Percentiles rank a stretch among this genome's conserved stretches.
Evolutionary conservation across 2,888 invertebrate genomes (phyloP).

Genomic region (Rhyacophila evoluta): DNA sequence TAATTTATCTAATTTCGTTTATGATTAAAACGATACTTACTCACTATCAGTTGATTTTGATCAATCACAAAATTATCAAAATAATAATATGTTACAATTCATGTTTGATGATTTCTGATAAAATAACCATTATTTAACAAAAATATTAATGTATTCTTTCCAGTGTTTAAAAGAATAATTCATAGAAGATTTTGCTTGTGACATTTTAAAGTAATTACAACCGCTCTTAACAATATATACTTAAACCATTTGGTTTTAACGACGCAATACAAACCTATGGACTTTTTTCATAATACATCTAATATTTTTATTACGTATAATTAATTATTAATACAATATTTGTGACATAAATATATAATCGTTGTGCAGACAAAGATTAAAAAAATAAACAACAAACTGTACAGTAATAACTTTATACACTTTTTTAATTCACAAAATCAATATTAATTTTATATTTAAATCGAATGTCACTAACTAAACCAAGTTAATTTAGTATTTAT

Average conservation of each 20-base stretch:
- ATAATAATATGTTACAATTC: background rate
- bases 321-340: background rate
- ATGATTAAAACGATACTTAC: background rate
- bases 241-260: background rate
- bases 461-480: no score
- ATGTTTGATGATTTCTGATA: background rate
- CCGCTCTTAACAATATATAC: background rate
- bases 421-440: background rate
- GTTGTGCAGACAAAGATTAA: background rate
- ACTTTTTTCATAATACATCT: constrained; percentile 1
- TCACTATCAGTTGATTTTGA: background rate
- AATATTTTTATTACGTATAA: constrained; percentile 10
- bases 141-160: background rate
- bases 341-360: background rate
- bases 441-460: background rate
- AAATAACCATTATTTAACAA: background rate
- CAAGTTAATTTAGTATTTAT: no score
- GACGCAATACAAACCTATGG: background rate
- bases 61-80: background rate
- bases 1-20: constrained; percentile 18
- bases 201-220: background rate
- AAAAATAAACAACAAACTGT: constrained; percentile 7
- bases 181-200: background rate
- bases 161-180: background rate
- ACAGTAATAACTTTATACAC: constrained; percentile 9